These are phyloP conservation scores for Montifringilla adamsi DNA, from an alignment of 2,113 vertebrate species.

Conservation along the genomic window DNA sequence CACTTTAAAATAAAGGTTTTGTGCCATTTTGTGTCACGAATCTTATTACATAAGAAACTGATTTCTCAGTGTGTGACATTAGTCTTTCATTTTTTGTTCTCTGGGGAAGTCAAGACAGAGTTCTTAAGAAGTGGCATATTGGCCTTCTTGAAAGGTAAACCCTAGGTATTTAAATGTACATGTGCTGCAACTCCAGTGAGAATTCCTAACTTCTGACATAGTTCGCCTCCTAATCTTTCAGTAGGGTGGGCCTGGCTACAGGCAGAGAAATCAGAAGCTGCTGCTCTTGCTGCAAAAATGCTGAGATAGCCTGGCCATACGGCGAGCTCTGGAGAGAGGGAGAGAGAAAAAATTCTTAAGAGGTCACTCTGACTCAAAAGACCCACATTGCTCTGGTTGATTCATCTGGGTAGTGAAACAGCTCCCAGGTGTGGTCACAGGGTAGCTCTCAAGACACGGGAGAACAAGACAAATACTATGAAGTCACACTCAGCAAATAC, in stretches of 20 bases:
- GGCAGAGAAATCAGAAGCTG: background rate
- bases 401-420: background rate
- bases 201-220: background rate
- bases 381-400: background rate
- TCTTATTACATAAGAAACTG: background rate
- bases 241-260: background rate
- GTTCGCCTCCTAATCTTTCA: background rate
- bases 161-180: background rate
- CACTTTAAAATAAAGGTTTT: background rate
- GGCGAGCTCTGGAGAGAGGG: background rate
- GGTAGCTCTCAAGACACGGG: background rate
- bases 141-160: background rate
- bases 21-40: background rate
- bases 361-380: background rate
- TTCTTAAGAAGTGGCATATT: background rate
- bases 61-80: background rate
- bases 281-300: background rate
- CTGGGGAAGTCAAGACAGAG: background rate
- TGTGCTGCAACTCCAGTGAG: background rate
- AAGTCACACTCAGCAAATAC: background rate
- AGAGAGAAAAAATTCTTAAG: background rate
- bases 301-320: background rate
- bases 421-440: background rate
- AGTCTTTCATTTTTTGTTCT: background rate
- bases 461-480: background rate